Conservation (phyloP, 2,113 vertebrate species). For the Felis chaus region DNA sequence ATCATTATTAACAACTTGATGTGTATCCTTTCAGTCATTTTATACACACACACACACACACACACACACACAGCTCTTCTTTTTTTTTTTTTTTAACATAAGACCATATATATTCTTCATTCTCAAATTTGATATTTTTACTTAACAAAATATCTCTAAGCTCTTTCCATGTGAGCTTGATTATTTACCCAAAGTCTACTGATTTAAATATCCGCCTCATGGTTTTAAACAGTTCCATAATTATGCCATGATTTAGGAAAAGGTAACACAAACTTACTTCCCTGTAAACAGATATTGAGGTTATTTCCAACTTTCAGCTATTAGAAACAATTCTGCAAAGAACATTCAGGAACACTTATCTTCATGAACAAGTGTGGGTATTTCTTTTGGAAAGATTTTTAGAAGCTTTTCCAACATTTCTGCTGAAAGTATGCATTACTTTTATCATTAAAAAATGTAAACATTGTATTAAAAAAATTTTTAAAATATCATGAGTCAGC, state of each 20-base stretch:
- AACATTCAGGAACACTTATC: not conserved
- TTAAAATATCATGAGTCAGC: not conserved
- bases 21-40: not conserved
- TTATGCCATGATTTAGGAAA: not conserved
- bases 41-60: not conserved
- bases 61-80: not conserved
- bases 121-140: not conserved
- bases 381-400: not conserved
- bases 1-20: not conserved
- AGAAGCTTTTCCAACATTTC: not conserved
- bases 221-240: not conserved
- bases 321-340: not conserved
- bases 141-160: not conserved
- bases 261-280: not conserved
- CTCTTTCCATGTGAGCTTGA: not conserved
- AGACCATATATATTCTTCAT: not conserved
- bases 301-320: not conserved
- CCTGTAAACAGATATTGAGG: not conserved
- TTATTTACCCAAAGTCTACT: not conserved
- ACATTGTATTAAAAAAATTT: not conserved
- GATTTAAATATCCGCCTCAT: not conserved
- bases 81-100: not conserved
- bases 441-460: not conserved
- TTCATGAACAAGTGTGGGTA: not conserved
- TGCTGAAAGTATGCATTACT: not conserved